Conservation (phyloP, 2,888 invertebrate species). For the Homarus gammarus region DNA sequence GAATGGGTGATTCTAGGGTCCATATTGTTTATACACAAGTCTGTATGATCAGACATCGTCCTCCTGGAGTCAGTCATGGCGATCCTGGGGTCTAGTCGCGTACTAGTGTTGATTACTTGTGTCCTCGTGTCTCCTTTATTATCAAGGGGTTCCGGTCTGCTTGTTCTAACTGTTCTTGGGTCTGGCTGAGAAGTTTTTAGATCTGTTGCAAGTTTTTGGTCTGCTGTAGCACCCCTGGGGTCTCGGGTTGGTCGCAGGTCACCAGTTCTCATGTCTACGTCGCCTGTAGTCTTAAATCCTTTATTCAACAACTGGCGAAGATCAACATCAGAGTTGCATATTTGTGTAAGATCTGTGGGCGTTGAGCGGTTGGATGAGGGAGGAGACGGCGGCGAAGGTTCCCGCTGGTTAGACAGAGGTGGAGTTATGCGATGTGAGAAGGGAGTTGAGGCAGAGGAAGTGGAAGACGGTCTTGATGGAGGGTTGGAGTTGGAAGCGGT, state of each 20-base stretch:
- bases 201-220: neutral
- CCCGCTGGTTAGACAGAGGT: neutral
- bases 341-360: slow-evolving; percentile 32
- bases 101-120: slow-evolving; percentile 15
- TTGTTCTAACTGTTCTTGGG: neutral
- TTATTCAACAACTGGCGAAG: slow-evolving; percentile 42
- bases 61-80: slow-evolving; percentile 13
- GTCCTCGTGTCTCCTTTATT: neutral
- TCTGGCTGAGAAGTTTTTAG: neutral
- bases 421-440: slow-evolving; percentile 4
- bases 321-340: slow-evolving; percentile 52
- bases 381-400: slow-evolving; percentile 54
- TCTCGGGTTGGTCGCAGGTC: neutral
- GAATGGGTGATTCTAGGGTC: slow-evolving; percentile 42
- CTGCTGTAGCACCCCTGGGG: neutral
- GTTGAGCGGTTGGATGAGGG: slow-evolving; percentile 60
- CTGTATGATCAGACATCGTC: neutral
- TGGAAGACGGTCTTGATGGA: slow-evolving; percentile 11
- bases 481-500: neutral
- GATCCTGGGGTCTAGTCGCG: slow-evolving; percentile 40
- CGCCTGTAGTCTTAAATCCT: slow-evolving; percentile 45
- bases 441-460: slow-evolving; percentile 24
- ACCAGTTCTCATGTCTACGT: slow-evolving; percentile 39
- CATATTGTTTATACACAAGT: neutral
- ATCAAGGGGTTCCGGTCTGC: neutral